Percentiles rank a stretch among this genome's conserved stretches.
phyloP scores from a whole-genome alignment of 2,113 vertebrate species.

The Albula goreensis region DNA sequence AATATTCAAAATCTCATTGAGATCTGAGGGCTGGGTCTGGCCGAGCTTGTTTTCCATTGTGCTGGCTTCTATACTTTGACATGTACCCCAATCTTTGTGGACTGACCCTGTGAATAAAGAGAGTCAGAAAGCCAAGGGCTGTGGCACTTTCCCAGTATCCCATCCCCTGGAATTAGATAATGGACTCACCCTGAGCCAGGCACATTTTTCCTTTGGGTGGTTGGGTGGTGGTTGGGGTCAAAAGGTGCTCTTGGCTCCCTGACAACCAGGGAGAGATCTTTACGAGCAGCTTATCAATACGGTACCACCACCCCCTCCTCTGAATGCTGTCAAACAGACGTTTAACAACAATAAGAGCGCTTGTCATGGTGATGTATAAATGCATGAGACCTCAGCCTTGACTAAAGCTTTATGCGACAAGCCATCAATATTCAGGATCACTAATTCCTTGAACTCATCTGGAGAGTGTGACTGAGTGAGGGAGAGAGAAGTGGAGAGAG shows the following conservation, averaged over 20 bases:
- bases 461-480: constrained; percentile 37
- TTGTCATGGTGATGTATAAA: constrained; percentile 65
- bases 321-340: constrained; percentile 42
- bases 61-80: constrained; percentile 14
- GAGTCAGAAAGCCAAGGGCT: too few species aligned
- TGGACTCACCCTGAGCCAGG: not conserved
- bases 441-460: constrained; percentile 57
- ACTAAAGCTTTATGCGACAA: constrained; percentile 37
- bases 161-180: not conserved
- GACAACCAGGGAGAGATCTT: not conserved
- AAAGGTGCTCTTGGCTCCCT: not conserved
- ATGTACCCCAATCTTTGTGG: constrained; percentile 39
- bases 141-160: not conserved
- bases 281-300: constrained; percentile 17
- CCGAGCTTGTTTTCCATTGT: not conserved
- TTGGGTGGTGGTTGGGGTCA: not conserved
- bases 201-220: not conserved
- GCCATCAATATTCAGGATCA: constrained; percentile 57
- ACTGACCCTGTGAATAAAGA: constrained; percentile 26
- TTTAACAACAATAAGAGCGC: constrained; percentile 46
- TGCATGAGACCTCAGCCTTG: constrained; percentile 50
- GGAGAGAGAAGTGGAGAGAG: not conserved
- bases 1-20: not conserved
- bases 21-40: not conserved
- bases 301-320: constrained; percentile 38